Percentiles rank a stretch among this genome's conserved stretches.
Evolutionary conservation across 1,140 invertebrate genomes (phyloP).

Genomic region (Mercenaria mercenaria): DNA sequence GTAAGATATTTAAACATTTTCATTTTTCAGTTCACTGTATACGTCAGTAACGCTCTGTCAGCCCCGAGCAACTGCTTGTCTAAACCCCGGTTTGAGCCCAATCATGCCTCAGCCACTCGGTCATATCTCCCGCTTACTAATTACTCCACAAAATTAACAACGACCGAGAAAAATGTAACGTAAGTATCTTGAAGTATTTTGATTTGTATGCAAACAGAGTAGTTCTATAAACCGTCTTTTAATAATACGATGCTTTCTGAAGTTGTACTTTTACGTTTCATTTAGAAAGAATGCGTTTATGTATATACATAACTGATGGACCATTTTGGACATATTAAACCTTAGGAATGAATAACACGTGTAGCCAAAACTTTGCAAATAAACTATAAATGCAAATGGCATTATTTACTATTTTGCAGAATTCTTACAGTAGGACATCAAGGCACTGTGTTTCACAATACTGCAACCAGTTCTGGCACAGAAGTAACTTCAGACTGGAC

Average conservation of each 20-base stretch:
- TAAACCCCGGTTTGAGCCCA: not conserved
- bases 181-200: not conserved
- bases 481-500: not conserved
- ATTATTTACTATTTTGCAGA: too few species aligned
- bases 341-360: too few species aligned
- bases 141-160: not conserved
- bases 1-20: too few species aligned
- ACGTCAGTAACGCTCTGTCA: not conserved
- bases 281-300: too few species aligned
- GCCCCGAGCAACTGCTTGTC: not conserved
- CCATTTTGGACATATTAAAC: too few species aligned
- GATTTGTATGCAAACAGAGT: too few species aligned
- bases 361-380: too few species aligned
- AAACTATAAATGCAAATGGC: too few species aligned
- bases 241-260: too few species aligned
- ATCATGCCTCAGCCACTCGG: not conserved
- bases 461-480: not conserved
- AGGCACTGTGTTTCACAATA: not conserved
- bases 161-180: not conserved
- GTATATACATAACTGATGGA: too few species aligned
- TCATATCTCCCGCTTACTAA: not conserved
- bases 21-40: conserved; percentile 4
- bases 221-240: too few species aligned
- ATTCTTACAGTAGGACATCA: not conserved
- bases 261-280: too few species aligned